Evolutionary conservation across 2,113 vertebrate genomes (phyloP).

Genomic region (Neolamprologus cancellatus): DNA sequence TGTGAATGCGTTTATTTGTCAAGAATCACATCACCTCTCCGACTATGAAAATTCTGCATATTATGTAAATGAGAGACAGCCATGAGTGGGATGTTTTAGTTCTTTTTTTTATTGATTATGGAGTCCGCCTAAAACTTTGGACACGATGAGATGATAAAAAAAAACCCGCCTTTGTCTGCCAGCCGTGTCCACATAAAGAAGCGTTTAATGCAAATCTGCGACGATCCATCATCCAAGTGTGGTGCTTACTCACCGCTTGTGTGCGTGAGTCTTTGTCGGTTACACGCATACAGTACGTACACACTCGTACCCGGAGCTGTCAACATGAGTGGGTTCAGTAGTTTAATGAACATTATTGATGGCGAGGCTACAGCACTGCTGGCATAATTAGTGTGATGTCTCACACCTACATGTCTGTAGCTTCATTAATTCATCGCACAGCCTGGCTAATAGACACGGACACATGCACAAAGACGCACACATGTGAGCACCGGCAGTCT

Average conservation of each 20-base stretch:
- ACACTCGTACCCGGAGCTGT: background rate
- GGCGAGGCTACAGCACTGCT: conserved; percentile 23
- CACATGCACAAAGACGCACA: background rate
- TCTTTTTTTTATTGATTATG: background rate
- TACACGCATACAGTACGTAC: background rate
- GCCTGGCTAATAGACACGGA: background rate
- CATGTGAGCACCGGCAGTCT: background rate
- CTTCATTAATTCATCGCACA: conserved; percentile 36
- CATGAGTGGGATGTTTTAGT: background rate
- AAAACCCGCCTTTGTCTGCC: conserved; percentile 11
- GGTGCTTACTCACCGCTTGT: background rate
- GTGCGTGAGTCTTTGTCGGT: background rate
- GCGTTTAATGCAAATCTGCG: conserved; percentile 38
- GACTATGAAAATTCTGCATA: background rate
- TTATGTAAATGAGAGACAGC: background rate
- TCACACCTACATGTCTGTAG: conserved; percentile 46
- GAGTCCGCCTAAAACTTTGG: background rate
- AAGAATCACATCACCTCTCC: background rate
- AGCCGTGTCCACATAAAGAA: conserved; percentile 18
- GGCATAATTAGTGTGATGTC: conserved; percentile 46
- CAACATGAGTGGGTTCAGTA: conserved; percentile 32
- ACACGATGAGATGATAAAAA: background rate
- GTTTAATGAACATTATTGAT: conserved; percentile 61
- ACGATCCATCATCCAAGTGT: conserved; percentile 34
- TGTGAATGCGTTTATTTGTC: background rate